Percentiles rank a stretch among this genome's conserved stretches.
Conservation (phyloP, 1,140 invertebrate genomes). For the Drosophila auraria region DNA sequence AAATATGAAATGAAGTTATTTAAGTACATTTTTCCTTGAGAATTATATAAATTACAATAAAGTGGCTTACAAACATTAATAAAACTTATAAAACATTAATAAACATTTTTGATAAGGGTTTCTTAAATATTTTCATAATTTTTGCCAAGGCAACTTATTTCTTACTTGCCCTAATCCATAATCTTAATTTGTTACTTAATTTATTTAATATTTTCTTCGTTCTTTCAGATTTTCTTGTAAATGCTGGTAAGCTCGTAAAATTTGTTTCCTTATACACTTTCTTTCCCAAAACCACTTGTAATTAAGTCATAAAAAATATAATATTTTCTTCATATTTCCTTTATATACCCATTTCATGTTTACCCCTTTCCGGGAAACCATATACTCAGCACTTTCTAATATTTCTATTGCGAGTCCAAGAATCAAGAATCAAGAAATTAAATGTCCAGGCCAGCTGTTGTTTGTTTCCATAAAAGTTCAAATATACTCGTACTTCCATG, state of each 20-base stretch:
- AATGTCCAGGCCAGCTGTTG: constrained; percentile 42
- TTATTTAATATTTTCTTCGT: background rate
- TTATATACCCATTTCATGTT: background rate
- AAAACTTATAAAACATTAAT: fast-evolving
- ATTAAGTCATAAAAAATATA: background rate
- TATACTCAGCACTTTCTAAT: background rate
- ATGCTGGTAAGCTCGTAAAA: background rate
- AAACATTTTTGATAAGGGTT: fast-evolving
- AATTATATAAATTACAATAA: background rate
- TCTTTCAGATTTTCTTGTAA: background rate
- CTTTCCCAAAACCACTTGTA: background rate
- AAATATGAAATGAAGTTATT: background rate
- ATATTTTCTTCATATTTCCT: background rate
- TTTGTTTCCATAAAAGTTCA: constrained; percentile 19
- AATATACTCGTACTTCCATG: constrained; percentile 17
- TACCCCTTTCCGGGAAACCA: background rate
- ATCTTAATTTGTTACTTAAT: background rate
- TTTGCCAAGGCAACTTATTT: background rate
- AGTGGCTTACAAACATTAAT: background rate
- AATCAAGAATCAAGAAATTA: constrained; percentile 12
- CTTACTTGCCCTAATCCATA: background rate
- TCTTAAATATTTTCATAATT: background rate
- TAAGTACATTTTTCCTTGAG: background rate
- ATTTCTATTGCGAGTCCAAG: background rate
- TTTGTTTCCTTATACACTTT: too few species aligned